Evolutionary conservation across 1,140 invertebrate genomes (phyloP).

Genomic region (Drosophila sp.): DNA sequence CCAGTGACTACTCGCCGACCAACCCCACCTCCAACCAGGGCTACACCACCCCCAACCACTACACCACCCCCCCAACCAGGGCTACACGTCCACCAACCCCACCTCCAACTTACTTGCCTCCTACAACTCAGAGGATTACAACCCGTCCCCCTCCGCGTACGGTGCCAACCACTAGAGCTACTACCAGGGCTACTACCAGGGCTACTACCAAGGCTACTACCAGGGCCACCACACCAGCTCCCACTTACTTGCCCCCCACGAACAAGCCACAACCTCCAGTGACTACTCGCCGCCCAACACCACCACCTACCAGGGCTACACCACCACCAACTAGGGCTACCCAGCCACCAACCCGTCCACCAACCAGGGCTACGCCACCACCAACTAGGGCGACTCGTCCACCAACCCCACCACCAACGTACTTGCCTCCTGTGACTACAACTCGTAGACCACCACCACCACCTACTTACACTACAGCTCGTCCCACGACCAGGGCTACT

Average conservation of each 20-base stretch:
- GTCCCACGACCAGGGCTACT: constrained; percentile 35
- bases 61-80: constrained; percentile 32
- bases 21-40: constrained; percentile 42
- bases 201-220: constrained; percentile 50
- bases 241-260: constrained; percentile 66
- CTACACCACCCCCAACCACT: constrained; percentile 32
- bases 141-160: constrained; percentile 24
- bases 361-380: constrained; percentile 29
- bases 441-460: constrained; percentile 31
- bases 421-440: constrained; percentile 2
- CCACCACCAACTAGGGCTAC: constrained; percentile 47
- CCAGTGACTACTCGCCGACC: constrained; percentile 43
- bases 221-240: constrained; percentile 48
- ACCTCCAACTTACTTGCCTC: constrained; percentile 46
- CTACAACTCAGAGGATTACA: constrained; percentile 57
- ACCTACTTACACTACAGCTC: constrained; percentile 59
- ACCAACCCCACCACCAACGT: constrained; percentile 29
- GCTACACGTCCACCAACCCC: constrained; percentile 30
- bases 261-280: constrained; percentile 36
- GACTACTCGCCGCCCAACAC: constrained; percentile 29
- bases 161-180: constrained; percentile 42
- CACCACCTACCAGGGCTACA: constrained; percentile 47
- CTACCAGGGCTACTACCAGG: constrained; percentile 37
- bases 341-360: constrained; percentile 42
- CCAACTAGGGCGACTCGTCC: constrained; percentile 31